Percentiles rank a stretch among this genome's conserved stretches.
Evolutionary conservation across 2,888 invertebrate genomes (phyloP).

Genomic region (Parnassius orleans): DNA sequence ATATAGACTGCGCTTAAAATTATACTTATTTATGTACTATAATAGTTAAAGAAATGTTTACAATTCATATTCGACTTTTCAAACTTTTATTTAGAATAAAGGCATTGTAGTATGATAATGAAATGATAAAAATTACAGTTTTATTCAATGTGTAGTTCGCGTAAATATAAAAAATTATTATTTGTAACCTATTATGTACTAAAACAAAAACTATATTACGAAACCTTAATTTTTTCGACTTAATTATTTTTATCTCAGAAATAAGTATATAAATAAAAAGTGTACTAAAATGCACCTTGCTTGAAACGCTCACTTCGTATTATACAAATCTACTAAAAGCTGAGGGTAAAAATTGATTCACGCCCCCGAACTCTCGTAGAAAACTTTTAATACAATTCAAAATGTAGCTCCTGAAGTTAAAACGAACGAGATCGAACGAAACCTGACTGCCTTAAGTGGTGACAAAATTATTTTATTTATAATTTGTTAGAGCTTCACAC

Average conservation of each 20-base stretch:
- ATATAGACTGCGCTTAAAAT: neutral
- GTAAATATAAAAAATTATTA: neutral
- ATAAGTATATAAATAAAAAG: neutral
- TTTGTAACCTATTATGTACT: neutral
- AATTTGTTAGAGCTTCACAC: conserved; percentile 59
- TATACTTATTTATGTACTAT: no score
- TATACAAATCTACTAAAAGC: conserved; percentile 10
- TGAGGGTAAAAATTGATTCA: conserved; percentile 21
- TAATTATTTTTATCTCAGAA: neutral
- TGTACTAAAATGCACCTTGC: conserved; percentile 27
- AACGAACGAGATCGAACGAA: conserved; percentile 55
- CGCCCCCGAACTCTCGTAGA: conserved; percentile 48
- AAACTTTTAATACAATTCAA: conserved; percentile 68
- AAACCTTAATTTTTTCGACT: neutral
- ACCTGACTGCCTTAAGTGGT: conserved; percentile 45
- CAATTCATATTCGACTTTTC: no score
- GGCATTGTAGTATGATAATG: no score
- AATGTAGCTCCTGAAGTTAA: conserved; percentile 61
- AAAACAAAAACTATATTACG: no score
- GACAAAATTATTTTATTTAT: conserved; percentile 67
- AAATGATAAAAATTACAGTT: no score
- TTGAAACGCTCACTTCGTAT: conserved; percentile 27
- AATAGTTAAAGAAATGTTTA: no score
- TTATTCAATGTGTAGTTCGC: no score
- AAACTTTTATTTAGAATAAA: neutral